phyloP scores from a whole-genome alignment of 2,113 vertebrate genomes.

The Danionella cerebrum region DNA sequence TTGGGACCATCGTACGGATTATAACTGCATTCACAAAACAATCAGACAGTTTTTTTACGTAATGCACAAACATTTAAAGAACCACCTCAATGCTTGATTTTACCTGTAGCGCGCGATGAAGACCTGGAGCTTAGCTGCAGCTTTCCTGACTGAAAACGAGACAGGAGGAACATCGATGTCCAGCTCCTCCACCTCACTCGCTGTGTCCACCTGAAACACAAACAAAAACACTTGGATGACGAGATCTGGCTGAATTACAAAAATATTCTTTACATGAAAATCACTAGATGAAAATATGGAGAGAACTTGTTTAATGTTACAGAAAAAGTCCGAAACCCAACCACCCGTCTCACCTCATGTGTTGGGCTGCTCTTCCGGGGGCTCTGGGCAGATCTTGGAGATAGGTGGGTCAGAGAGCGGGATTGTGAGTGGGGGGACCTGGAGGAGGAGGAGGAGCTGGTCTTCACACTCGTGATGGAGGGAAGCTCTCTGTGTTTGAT shows the following conservation, averaged over 20 bases:
- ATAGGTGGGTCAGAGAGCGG: constrained; percentile 57
- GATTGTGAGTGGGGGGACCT: constrained; percentile 56
- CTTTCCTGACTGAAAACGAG: constrained; percentile 65
- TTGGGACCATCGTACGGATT: constrained; percentile 96
- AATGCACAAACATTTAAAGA: no score
- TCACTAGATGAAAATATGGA: no score
- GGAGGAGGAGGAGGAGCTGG: constrained; percentile 57
- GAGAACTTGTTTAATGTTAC: no score
- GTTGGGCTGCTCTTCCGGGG: constrained; percentile 87
- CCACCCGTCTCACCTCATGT: constrained; percentile 74
- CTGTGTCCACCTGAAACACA: constrained; percentile 82
- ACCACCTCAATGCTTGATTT: background rate
- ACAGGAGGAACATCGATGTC: constrained; percentile 82
- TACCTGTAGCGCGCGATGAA: constrained; percentile 95
- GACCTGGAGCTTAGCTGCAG: constrained; percentile 83
- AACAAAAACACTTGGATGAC: background rate
- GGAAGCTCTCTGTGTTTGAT: constrained; percentile 64
- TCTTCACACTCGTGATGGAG: constrained; percentile 64
- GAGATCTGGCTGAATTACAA: no score
- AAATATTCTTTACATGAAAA: no score
- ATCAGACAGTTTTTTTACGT: background rate
- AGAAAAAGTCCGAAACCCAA: no score
- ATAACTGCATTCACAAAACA: constrained; percentile 67
- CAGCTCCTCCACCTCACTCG: constrained; percentile 94
- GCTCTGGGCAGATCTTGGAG: constrained; percentile 64